Conservation (phyloP, 1,140 invertebrate genomes). For the Pogonus chalceus region DNA sequence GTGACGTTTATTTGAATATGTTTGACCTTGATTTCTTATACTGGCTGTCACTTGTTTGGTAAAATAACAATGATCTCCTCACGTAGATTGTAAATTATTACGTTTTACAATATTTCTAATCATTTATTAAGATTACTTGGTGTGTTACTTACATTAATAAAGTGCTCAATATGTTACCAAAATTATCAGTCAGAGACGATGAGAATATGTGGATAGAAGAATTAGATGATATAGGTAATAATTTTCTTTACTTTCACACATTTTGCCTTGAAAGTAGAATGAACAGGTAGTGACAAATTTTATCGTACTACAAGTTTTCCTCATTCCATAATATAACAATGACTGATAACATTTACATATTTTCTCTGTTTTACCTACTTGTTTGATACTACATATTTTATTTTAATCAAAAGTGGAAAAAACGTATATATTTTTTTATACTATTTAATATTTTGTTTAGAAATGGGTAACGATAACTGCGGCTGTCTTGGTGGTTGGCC, state of each 20-base stretch:
- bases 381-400: no score
- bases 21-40: slow-evolving; percentile 1
- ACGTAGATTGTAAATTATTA: background rate
- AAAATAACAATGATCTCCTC: slow-evolving; percentile 5
- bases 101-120: background rate
- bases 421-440: no score
- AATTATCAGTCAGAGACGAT: background rate
- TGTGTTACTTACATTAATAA: background rate
- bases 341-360: no score
- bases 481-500: slow-evolving; percentile 17
- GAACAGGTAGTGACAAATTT: background rate
- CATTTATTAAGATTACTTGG: background rate
- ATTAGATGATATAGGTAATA: background rate
- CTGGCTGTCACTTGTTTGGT: slow-evolving; percentile 5
- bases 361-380: no score
- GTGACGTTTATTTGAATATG: slow-evolving; percentile 1
- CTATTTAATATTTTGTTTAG: slow-evolving; percentile 10
- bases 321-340: no score
- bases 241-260: background rate
- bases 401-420: no score
- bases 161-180: background rate
- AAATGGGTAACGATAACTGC: slow-evolving; percentile 19
- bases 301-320: no score
- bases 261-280: background rate
- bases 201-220: background rate